Percentiles rank a stretch among this genome's conserved stretches.
Conservation (phyloP, 2,113 vertebrate species). For the Bathybates hornii region DNA sequence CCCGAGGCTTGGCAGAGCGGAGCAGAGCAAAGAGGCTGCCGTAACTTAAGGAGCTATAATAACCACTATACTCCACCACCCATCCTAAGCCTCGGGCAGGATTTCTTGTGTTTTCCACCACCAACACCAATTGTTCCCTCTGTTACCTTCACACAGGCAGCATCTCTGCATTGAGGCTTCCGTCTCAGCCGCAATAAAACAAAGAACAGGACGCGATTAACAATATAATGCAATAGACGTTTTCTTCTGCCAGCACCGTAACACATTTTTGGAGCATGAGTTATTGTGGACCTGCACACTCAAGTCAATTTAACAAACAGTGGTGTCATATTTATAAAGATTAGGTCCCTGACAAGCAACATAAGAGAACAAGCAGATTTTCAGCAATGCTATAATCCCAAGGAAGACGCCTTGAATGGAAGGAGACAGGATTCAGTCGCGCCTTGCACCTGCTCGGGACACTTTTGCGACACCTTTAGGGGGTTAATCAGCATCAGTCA, state of each 20-base stretch:
- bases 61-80: slow-evolving; percentile 31
- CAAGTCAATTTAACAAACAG: not conserved
- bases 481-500: not conserved
- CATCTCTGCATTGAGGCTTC: not conserved
- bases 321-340: not conserved
- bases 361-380: not conserved
- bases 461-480: not conserved
- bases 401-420: not conserved
- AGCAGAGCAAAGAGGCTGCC: slow-evolving; percentile 23
- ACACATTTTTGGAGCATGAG: not conserved
- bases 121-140: slow-evolving; percentile 20
- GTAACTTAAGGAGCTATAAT: slow-evolving; percentile 56
- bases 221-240: not conserved
- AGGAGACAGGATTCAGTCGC: not conserved
- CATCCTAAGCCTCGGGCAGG: not conserved
- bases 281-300: not conserved
- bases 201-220: not conserved
- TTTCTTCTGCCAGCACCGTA: not conserved
- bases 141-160: slow-evolving; percentile 7
- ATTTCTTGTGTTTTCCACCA: slow-evolving; percentile 9
- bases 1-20: slow-evolving; percentile 42
- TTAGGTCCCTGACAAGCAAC: not conserved
- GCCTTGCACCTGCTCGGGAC: not conserved
- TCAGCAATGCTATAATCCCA: not conserved
- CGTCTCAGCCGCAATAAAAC: not conserved